Conservation (phyloP, 1,140 invertebrate species). For the Drosophila mauritiana region DNA sequence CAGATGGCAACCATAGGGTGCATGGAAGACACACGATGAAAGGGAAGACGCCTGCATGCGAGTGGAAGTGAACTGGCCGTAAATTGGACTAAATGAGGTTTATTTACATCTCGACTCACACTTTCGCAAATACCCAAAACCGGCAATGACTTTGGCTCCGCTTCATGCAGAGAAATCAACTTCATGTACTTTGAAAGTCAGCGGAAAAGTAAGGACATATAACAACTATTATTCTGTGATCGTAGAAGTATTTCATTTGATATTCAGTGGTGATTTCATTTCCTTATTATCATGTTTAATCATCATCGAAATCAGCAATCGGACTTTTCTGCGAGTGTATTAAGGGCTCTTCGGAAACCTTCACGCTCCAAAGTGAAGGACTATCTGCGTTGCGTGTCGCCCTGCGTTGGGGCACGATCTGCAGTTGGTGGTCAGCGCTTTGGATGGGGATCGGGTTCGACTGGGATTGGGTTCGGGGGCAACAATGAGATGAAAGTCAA, state of each 20-base stretch:
- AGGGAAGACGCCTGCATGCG: slow-evolving; percentile 39
- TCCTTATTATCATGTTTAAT: too few species aligned
- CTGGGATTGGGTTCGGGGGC: slow-evolving; percentile 30
- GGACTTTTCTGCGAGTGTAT: slow-evolving; percentile 20
- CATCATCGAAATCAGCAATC: too few species aligned
- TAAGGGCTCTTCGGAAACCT: slow-evolving; percentile 58
- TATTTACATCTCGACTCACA: slow-evolving; percentile 60
- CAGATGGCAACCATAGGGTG: slow-evolving; percentile 12
- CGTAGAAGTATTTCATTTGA: too few species aligned
- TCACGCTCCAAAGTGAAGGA: slow-evolving; percentile 80
- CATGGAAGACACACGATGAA: slow-evolving; percentile 34
- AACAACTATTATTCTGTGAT: too few species aligned
- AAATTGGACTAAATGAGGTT: slow-evolving; percentile 74
- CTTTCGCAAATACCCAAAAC: slow-evolving; percentile 58
- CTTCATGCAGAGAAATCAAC: slow-evolving; percentile 11
- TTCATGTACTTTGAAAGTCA: background rate
- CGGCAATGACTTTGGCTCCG: slow-evolving; percentile 30
- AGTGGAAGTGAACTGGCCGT: slow-evolving; percentile 29
- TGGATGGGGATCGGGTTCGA: background rate
- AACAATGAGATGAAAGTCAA: slow-evolving; percentile 78
- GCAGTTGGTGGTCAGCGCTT: slow-evolving; percentile 27
- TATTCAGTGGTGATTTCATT: too few species aligned
- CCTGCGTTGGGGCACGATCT: slow-evolving; percentile 40
- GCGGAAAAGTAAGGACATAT: background rate
- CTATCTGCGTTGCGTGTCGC: slow-evolving; percentile 56